These are phyloP conservation scores for Glareola pratincola DNA, from an alignment of 2,113 vertebrate genomes.

Conservation along the genomic window DNA sequence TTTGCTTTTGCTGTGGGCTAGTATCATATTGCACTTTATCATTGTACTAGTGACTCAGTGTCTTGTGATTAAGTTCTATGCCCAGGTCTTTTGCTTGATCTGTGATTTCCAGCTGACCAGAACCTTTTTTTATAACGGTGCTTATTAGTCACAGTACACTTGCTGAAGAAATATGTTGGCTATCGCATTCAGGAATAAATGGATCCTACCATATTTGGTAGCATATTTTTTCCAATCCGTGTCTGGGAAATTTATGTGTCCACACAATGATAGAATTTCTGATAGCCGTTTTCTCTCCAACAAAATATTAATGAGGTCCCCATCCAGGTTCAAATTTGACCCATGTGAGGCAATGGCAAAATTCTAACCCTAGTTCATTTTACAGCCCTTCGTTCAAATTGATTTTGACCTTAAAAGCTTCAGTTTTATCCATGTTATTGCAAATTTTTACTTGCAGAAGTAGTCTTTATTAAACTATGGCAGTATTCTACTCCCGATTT, in stretches of 20 bases:
- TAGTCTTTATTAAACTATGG: neutral
- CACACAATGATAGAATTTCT: neutral
- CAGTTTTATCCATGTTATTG: neutral
- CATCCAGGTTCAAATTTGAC: neutral
- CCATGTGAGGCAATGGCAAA: neutral
- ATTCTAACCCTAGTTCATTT: neutral
- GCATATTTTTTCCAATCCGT: neutral
- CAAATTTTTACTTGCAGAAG: neutral
- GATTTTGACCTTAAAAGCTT: conserved; percentile 2
- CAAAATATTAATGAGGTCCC: neutral
- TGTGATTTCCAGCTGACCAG: conserved; percentile 32
- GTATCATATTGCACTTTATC: conserved; percentile 4
- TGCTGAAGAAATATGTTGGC: conserved; percentile 35
- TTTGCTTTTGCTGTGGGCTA: neutral
- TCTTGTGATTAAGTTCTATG: conserved; percentile 33
- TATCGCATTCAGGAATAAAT: neutral
- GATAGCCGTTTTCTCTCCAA: conserved; percentile 5
- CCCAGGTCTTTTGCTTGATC: conserved; percentile 27
- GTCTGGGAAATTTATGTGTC: neutral
- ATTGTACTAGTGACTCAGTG: neutral
- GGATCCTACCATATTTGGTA: conserved; percentile 2
- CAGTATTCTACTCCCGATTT: neutral
- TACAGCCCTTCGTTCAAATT: neutral
- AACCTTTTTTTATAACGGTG: neutral
- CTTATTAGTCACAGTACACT: conserved; percentile 39